A percentile compares a stretch with the other conserved stretches of the same genome.
phyloP scores from a whole-genome alignment of 2,113 vertebrate genomes.

The Pterocles orientalis region DNA sequence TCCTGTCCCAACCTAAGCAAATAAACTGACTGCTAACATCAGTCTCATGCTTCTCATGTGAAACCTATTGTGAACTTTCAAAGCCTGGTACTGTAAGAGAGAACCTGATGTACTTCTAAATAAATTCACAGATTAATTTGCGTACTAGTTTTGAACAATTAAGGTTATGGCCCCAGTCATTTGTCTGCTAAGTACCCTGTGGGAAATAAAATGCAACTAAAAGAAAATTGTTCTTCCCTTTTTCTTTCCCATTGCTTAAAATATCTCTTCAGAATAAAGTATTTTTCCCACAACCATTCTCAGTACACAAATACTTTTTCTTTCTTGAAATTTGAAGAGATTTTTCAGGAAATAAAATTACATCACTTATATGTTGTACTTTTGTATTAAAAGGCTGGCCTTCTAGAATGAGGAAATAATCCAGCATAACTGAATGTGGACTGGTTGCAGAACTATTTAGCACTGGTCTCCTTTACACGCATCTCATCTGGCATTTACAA shows the following conservation, averaged over 20 bases:
- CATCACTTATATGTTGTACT: background rate
- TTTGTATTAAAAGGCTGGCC: background rate
- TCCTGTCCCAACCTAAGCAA: slow-evolving; percentile 36
- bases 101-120: slow-evolving; percentile 53
- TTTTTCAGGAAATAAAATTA: background rate
- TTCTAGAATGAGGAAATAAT: background rate
- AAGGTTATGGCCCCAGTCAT: background rate
- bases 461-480: background rate
- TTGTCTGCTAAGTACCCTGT: slow-evolving; percentile 3
- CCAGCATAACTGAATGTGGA: background rate
- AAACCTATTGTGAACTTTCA: slow-evolving; percentile 50
- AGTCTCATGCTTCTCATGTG: slow-evolving; percentile 58
- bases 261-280: background rate
- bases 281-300: background rate
- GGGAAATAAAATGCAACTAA: background rate
- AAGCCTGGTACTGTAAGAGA: slow-evolving; percentile 27
- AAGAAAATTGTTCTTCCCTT: background rate
- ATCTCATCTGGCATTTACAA: background rate
- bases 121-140: slow-evolving; percentile 47
- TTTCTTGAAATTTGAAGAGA: background rate
- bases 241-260: background rate
- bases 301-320: background rate
- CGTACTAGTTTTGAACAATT: slow-evolving; percentile 29
- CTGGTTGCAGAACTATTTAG: background rate
- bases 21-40: slow-evolving; percentile 53